Conservation (phyloP, 2,888 invertebrate species). For the Tipula lateralis region DNA sequence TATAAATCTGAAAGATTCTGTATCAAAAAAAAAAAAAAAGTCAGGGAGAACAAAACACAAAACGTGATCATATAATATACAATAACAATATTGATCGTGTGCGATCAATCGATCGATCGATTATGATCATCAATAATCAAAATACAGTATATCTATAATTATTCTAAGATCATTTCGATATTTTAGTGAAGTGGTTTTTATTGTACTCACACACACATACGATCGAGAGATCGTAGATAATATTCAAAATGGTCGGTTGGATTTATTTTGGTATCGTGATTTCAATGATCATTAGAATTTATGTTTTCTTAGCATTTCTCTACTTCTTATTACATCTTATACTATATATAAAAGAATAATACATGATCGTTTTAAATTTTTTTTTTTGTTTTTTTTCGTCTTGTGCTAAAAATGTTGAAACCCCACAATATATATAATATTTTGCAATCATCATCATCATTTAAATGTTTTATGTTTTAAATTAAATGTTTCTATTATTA, state of each 20-base stretch:
- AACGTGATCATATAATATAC: neutral
- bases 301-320: neutral
- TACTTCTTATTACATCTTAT: neutral
- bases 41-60: neutral
- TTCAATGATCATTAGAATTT: slow-evolving; percentile 24
- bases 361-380: neutral
- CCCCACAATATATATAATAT: neutral
- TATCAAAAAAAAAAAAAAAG: neutral
- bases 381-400: neutral
- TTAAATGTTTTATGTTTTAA: neutral
- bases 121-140: slow-evolving; percentile 19
- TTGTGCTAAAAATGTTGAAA: neutral
- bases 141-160: slow-evolving; percentile 4
- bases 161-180: neutral
- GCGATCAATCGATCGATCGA: slow-evolving; percentile 29
- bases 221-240: neutral
- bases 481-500: slow-evolving; percentile 24
- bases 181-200: neutral
- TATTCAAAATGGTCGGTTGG: neutral
- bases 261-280: neutral
- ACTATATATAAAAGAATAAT: neutral
- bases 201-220: neutral
- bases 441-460: slow-evolving; percentile 19
- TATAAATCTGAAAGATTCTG: neutral
- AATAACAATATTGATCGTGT: slow-evolving; percentile 28